Evolutionary conservation across 1,140 invertebrate genomes (phyloP), one percentile per base, ranked within the genome.

Genomic region (Monomorium pharaonis): DNA sequence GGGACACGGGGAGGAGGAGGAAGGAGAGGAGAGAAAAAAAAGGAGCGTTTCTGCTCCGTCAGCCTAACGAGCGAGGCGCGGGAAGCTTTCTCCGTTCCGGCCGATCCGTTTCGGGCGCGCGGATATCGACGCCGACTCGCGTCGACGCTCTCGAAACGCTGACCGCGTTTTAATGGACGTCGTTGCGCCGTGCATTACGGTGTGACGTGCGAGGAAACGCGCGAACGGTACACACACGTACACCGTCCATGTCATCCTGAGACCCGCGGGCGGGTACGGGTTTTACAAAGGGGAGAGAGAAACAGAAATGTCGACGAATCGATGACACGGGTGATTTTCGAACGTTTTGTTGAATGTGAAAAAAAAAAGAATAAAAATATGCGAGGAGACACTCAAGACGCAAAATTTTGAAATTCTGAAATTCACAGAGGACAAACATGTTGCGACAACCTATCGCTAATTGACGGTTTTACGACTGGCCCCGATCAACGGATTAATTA

Each of bases 91-190:
- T 75, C 69, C 51, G 69, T 83, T 83, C 37, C 21, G 69, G 54
- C 9, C 24, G 78, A 83, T 74, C 18, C 78, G 67, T 60, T 74
- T 83, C 42, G 51, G 51, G 75, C 75, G 42, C 37, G 42, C 42
- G 47, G 44, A 54, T 30, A 83, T 83, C 18, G 69, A n/a, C 51
- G 54, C 42, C 63, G 51, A 83, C n/a, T 83, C 49, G 80, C 67
- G 37, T 18, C 42, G n/a, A 74, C 49, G 51, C 80, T 83, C 54
- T 56, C 78, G 67, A 80, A 58, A 74, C 69, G 69, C 51, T 75
- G 69, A 74, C 80, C 80, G 80, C 80, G 4, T 75, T 83, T n/a
- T 74, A 33, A 74, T 69, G n/a, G 76, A 60, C 69, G 37, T 75
- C 51, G 24, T 80, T 74, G 37, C 30, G 27, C 24, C 49, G 42